Evolutionary conservation across 2,113 vertebrate species (phyloP), one percentile per base, ranked within the genome.

Genomic region (Tiliqua scincoides): DNA sequence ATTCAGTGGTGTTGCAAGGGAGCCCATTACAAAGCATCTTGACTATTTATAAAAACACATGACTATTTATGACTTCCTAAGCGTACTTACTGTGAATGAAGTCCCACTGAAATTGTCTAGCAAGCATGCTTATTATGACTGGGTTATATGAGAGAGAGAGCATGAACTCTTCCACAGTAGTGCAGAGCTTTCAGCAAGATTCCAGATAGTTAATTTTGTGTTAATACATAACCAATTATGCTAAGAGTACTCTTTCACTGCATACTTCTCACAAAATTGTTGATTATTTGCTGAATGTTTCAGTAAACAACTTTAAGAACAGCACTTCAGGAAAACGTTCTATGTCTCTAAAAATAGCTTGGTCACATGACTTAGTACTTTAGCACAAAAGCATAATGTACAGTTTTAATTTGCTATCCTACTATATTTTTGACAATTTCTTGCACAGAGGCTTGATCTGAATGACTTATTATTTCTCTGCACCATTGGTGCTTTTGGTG

Each of bases 381-480:
- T 32, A 90, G 65, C 90, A 95, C 79, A 87, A 89, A 94, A 93
- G 84, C 77, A 91, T 88, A 93, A 92, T 94, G 93, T 94, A 68
- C 90, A 93, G 89, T 88, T 94, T 96, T 95, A 88, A 94, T 96
- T 94, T 95, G 87, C 89, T 94, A 54, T 82, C 89, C 77, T 85
- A 18, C 88, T 90, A 9, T 87, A 74, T 82, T 95, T 92, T 93
- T 94, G 88, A 91, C 90, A 90, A 93, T 88, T 90, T 85, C 73
- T 83, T 92, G 73, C 62, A 67, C 86, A 85, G 92, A 40, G 85
- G 4, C 73, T 91, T 2, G 0, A 18, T 88, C 89, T 91, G 86
- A 95, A 88, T 95, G 86, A 89, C 90, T 94, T 93, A 91, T 72
- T 91, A 65, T 91, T 89, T 91, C 89, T 87, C 40, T 23, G 3